Base-by-base conservation (phyloP, 2,113 vertebrate species). In the Maylandia zebra region DNA sequence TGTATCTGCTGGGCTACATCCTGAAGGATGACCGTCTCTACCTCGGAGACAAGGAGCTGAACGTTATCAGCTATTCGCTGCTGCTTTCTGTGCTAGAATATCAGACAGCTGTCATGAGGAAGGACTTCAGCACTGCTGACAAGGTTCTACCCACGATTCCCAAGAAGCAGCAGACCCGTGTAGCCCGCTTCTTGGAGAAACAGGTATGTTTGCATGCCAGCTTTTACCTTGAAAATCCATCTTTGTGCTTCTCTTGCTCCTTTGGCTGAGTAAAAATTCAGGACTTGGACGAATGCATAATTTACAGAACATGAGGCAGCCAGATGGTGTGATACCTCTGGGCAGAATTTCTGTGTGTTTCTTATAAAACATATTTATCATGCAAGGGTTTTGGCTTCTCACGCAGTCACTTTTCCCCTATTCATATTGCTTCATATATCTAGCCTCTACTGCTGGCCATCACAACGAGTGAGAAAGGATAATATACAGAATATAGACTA, bases 1-100 rank as follows among this genome's bases (percentile, higher is more conserved):
- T 99, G 98, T 99, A 99, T 93, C 97, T 99, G 57, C 94, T 99
- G 93, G 99, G 99, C 22, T 99, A 99, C 94, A 99, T 99, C 84
- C 98, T 98, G 22, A 99, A 99, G 94, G 99, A 99, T 92, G 99
- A 99, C 94, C 96, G 98, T 7, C 97, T 99, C 32, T 99, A 99
- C 88, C 95, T 99, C 88, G 99, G 99, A 11, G 99, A 99, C 95
- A 99, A 99, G 91, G 99, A 99, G 93, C 96, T 99, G 11, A 99
- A 99, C 93, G 99, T 99, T 2, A 98, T 99, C 17, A 98, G 97
- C 91, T 99, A 98, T 92, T 99, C 98, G 2, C 94, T 99, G 91
- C 95, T 99, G 91, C 98, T 99, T 53, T 99, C 99, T 0, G 99
- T 99, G 84, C 95, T 99, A 45, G 98, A 99, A 61, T 99, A 99